A percentile compares a stretch with the other conserved stretches of the same genome.
Evolutionary conservation across 2,797 vertebrate species (phyloP).

Genomic region (Poeciliopsis infans): DNA sequence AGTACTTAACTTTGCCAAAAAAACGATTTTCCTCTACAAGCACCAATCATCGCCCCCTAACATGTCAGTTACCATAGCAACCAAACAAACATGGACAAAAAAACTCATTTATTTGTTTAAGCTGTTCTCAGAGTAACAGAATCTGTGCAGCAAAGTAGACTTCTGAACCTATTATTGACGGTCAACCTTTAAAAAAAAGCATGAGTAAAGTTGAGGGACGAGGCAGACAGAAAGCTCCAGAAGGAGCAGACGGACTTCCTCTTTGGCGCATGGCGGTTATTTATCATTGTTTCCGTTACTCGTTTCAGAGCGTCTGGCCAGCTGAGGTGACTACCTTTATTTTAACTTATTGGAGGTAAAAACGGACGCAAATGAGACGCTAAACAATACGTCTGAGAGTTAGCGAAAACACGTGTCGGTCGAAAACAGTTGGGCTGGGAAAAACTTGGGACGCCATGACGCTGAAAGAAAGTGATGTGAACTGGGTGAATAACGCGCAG

Average conservation of each 20-base stretch:
- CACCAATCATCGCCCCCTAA: neutral
- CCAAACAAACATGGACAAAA: neutral
- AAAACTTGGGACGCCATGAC: neutral
- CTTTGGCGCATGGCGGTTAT: neutral
- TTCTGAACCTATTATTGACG: neutral
- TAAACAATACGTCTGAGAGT: neutral
- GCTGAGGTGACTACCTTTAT: neutral
- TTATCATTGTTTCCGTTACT: neutral
- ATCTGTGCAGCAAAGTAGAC: neutral
- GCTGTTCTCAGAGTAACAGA: neutral
- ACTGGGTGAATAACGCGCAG: neutral
- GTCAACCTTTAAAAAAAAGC: neutral
- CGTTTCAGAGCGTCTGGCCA: neutral
- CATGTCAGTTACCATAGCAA: neutral
- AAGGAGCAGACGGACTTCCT: neutral
- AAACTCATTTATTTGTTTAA: neutral
- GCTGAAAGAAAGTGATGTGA: neutral
- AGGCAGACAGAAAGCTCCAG: conserved; percentile 8
- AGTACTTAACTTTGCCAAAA: neutral
- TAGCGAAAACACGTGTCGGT: neutral
- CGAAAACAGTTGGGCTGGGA: neutral
- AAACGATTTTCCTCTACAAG: neutral
- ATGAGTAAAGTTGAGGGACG: neutral
- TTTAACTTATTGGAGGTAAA: neutral
- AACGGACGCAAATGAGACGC: too few relatives aligned